Evolutionary conservation across 1,140 invertebrate species (phyloP).

Genomic region (Drosophila hydei): DNA sequence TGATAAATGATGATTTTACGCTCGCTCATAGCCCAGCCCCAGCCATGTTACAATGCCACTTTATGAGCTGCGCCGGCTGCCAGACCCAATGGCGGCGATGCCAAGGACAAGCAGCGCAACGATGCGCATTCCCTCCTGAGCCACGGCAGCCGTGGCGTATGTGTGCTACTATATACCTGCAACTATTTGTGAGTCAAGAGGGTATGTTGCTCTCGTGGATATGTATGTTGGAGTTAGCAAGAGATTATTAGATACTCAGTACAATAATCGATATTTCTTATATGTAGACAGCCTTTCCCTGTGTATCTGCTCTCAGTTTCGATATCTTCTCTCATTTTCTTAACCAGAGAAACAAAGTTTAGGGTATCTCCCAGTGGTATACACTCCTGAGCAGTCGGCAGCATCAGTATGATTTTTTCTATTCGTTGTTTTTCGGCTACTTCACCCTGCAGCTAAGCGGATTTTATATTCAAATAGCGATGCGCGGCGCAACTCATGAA

Average conservation of each 20-base stretch:
- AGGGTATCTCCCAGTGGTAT: neutral
- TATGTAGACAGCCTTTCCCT: no score
- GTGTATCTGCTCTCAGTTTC: no score
- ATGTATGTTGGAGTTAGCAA: no score
- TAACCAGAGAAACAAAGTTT: no score
- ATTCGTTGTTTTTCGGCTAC: constrained; percentile 38
- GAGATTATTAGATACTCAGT: no score
- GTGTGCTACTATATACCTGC: constrained; percentile 20
- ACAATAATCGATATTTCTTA: no score
- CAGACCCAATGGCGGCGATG: constrained; percentile 45
- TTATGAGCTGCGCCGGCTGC: constrained; percentile 56
- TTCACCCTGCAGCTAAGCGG: constrained; percentile 61
- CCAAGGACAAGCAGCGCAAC: constrained; percentile 43
- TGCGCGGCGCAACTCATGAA: constrained; percentile 22
- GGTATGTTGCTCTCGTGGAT: no score
- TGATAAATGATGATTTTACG: constrained; percentile 80
- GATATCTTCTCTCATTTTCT: no score
- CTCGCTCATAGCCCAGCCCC: constrained; percentile 50
- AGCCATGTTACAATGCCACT: constrained; percentile 68
- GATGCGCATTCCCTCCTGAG: no score
- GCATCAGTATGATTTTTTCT: no score
- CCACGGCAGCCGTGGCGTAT: constrained; percentile 25
- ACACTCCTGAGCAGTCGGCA: no score
- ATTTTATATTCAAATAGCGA: constrained; percentile 74
- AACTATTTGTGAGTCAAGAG: no score